Evolutionary conservation across 2,797 vertebrate species (phyloP).

Genomic region (Coregonus sp.): DNA sequence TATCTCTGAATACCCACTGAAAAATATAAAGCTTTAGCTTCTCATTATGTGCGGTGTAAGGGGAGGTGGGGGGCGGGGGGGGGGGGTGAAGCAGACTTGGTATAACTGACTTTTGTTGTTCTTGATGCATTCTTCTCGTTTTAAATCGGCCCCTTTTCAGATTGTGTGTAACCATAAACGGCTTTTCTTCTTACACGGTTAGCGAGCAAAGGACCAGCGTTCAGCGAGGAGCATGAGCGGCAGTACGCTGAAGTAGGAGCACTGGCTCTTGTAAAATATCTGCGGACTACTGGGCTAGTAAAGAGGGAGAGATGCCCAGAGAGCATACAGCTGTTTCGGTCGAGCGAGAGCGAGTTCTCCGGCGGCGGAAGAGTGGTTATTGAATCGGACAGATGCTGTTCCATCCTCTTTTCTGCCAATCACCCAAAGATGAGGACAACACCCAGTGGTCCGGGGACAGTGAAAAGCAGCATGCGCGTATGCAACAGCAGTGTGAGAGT

Average conservation of each 20-base stretch:
- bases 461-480: slow-evolving; percentile 10
- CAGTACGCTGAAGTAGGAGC: slow-evolving; percentile 60
- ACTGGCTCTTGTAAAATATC: slow-evolving; percentile 27
- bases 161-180: slow-evolving; percentile 95
- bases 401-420: slow-evolving; percentile 80
- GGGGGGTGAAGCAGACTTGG: slow-evolving; percentile 80
- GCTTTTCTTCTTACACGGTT: slow-evolving; percentile 94
- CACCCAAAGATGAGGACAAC: slow-evolving; percentile 81
- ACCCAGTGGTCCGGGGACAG: slow-evolving; percentile 57
- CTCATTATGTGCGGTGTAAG: slow-evolving; percentile 90
- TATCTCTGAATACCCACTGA: slow-evolving; percentile 99
- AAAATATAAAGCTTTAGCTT: slow-evolving; percentile 99
- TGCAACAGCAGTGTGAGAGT: slow-evolving; percentile 49
- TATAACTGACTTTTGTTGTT: slow-evolving; percentile 99
- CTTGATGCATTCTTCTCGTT: slow-evolving; percentile 97
- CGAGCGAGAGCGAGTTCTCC: slow-evolving; percentile 36
- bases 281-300: slow-evolving; percentile 65
- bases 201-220: slow-evolving; percentile 54
- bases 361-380: slow-evolving; percentile 33
- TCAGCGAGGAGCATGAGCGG: slow-evolving; percentile 54
- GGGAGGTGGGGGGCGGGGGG: slow-evolving; percentile 55
- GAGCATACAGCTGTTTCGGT: slow-evolving; percentile 64
- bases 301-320: slow-evolving; percentile 54
- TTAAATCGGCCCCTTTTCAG: slow-evolving; percentile 95
- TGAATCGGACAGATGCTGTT: slow-evolving; percentile 53